Conservation (phyloP, 2,888 invertebrate genomes). For the Lepidocyrtoides sp. region DNA sequence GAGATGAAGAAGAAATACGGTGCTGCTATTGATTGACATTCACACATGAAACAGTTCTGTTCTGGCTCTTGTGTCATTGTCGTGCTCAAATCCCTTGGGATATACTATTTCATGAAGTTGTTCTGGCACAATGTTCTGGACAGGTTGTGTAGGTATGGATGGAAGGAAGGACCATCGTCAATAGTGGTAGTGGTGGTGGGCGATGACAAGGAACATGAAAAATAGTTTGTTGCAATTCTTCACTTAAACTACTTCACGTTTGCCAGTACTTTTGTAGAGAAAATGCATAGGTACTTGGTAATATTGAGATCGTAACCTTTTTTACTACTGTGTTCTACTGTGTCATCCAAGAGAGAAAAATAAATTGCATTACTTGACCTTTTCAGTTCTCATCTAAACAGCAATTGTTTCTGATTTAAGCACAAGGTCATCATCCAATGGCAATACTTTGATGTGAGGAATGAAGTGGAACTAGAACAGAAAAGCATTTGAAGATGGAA, state of each 20-base stretch:
- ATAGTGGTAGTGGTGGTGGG: background rate
- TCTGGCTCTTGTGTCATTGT: background rate
- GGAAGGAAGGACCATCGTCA: background rate
- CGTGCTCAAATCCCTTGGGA: too few species aligned
- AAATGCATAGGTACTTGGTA: background rate
- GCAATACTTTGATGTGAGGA: too few species aligned
- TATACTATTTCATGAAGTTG: background rate
- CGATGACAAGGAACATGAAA: too few species aligned
- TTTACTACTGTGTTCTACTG: background rate
- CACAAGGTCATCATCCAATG: slow-evolving; percentile 40
- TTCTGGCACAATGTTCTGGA: background rate
- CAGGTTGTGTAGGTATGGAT: background rate
- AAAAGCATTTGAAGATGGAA: too few species aligned
- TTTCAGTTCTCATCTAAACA: slow-evolving; percentile 50
- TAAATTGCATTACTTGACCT: slow-evolving; percentile 69
- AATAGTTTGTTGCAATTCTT: slow-evolving; percentile 4
- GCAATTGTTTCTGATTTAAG: slow-evolving; percentile 29
- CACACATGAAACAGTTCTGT: background rate
- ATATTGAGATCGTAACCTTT: background rate
- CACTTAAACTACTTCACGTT: background rate
- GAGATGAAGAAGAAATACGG: too few species aligned
- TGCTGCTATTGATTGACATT: slow-evolving; percentile 55
- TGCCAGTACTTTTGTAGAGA: background rate
- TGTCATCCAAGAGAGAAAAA: background rate
- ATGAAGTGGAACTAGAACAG: too few species aligned